Evolutionary conservation across 1,140 invertebrate species (phyloP), one percentile per base, ranked within the genome.

Genomic region (Drosophila sechellia): DNA sequence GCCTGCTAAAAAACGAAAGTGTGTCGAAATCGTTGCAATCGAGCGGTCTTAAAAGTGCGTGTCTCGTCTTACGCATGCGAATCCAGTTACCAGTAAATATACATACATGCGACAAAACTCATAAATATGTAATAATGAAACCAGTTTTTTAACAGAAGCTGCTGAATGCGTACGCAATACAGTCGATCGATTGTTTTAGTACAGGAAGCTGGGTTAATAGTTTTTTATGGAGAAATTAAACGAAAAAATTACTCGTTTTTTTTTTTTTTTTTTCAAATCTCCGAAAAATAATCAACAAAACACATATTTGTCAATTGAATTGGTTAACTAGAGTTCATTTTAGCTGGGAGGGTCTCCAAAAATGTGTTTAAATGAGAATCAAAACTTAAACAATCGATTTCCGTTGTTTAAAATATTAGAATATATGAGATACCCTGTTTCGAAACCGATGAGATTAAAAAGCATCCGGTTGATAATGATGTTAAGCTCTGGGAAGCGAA

Each of bases 1-100:
- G 66, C 35, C 50, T 17, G 50, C 35, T 27, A 49, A 50, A 70
- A 71, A 71, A 71, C 39, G 68, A 71, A 71, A 71, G 68, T 71
- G 65, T 70, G 65, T 71, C 68, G 65, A 49, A 34, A 17, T 40
- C 43, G 55, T 4, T 58, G 60, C 60, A 64, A 64, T 64, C 59
- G 64, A 65, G 43, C 11, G 58, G 52, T 35, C 27, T 27, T 27
- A 70, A 57, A 57, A 70, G 52, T 70, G 68, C 68, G 65, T 71
- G 65, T 49, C 52, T 40, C 34, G 61, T 40, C 60, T 49, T 66
- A 65, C 27, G 60, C 64, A 68, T 15, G 37, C 60, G 12, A 66
- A 53, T 68, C 46, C 37, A 52, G 31, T 46, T 46, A 42, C 53
- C 22, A 40, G 12, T 15, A 42, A 31, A 22, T 56, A 39, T 10